Percentiles rank a stretch among this genome's conserved stretches.
Evolutionary conservation across 2,888 invertebrate species (phyloP).

Genomic region (Zaprionus bogoriensis): DNA sequence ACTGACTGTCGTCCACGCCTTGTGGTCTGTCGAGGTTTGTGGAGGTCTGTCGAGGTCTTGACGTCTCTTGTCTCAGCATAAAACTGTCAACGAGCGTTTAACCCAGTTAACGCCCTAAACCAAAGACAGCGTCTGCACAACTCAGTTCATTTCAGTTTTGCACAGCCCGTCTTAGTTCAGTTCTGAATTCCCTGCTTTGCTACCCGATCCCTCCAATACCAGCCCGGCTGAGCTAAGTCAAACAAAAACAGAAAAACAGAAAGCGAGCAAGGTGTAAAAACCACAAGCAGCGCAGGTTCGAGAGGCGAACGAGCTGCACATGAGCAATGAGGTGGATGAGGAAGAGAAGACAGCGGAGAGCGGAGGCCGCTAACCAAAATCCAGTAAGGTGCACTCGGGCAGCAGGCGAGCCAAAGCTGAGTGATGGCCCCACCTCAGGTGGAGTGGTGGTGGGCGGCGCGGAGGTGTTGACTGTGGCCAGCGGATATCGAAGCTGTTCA

Average conservation of each 20-base stretch:
- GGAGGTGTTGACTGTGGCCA: constrained; percentile 65
- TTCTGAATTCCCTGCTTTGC: constrained; percentile 16
- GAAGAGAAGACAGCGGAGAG: neutral
- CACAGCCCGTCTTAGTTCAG: constrained; percentile 8
- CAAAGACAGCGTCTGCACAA: constrained; percentile 30
- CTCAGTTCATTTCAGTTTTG: constrained; percentile 5
- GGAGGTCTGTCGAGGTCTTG: constrained; percentile 15
- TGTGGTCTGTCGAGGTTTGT: constrained; percentile 24
- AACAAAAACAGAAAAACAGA: constrained; percentile 11
- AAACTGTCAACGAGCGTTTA: constrained; percentile 73
- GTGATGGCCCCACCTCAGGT: constrained; percentile 59
- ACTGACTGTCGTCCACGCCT: constrained; percentile 62
- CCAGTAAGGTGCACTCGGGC: constrained; percentile 47
- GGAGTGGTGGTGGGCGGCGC: constrained; percentile 46
- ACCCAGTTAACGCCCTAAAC: constrained; percentile 74
- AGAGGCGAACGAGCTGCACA: constrained; percentile 31
- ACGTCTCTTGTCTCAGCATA: constrained; percentile 51
- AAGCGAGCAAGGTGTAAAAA: constrained; percentile 63
- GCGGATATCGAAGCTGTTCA: constrained; percentile 55
- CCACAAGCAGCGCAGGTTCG: constrained; percentile 35
- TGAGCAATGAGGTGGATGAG: constrained; percentile 13
- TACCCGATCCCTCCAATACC: constrained; percentile 50
- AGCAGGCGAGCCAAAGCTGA: constrained; percentile 43
- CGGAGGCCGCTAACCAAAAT: constrained; percentile 47
- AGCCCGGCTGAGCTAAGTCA: constrained; percentile 22